Evolutionary conservation across 2,797 vertebrate genomes (phyloP).

Genomic region (Macropus fuliginosus): DNA sequence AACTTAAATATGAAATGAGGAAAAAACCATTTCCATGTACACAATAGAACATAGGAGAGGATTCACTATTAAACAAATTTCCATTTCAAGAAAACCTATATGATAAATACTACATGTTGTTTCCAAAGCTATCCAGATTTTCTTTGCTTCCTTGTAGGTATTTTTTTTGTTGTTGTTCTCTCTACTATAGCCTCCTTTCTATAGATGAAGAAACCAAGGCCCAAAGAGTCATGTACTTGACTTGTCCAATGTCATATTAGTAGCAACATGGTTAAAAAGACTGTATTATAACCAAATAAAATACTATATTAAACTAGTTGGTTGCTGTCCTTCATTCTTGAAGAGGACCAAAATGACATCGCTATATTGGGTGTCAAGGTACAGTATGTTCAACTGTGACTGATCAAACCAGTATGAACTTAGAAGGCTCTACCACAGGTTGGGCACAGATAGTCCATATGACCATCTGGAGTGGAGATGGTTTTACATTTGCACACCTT

Average conservation of each 20-base stretch:
- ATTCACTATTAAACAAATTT: neutral
- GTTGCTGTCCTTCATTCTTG: neutral
- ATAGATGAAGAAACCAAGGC: constrained; percentile 4
- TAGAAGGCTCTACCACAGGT: neutral
- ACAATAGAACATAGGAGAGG: neutral
- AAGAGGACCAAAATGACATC: neutral
- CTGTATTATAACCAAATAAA: neutral
- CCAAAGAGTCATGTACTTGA: neutral
- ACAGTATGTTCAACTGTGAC: neutral
- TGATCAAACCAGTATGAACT: neutral
- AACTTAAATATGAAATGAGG: neutral
- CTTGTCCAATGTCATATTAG: neutral
- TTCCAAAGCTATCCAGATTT: neutral
- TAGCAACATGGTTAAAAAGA: neutral
- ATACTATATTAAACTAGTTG: neutral
- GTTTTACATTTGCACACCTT: neutral
- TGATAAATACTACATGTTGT: neutral
- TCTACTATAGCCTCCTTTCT: neutral
- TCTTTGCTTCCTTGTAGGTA: neutral
- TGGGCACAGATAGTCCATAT: neutral
- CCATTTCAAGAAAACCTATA: neutral
- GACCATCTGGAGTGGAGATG: neutral
- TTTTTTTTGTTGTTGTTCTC: neutral
- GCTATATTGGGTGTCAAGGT: neutral
- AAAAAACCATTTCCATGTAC: neutral